These are phyloP conservation scores for Pristionchus maxplancki DNA, from an alignment of 2,888 invertebrate genomes.

Conservation along the genomic window DNA sequence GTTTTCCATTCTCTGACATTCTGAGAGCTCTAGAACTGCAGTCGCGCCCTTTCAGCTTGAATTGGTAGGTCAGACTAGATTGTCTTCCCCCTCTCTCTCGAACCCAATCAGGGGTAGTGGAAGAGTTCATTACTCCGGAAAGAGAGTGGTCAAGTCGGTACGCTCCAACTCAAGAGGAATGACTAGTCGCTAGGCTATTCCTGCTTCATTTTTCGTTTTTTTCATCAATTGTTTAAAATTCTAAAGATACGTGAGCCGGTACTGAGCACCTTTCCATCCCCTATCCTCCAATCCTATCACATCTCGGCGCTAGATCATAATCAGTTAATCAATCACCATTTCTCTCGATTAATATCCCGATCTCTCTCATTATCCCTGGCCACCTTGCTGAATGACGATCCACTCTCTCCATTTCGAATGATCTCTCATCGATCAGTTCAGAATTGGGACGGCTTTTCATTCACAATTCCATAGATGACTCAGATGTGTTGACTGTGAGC, in stretches of 20 bases:
- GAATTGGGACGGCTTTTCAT: background rate
- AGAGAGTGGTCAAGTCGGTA: background rate
- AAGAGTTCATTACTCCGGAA: background rate
- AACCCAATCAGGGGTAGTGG: background rate
- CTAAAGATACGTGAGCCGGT: background rate
- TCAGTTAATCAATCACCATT: slow-evolving; percentile 39
- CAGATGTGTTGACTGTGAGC: background rate
- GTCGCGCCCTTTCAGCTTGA: background rate
- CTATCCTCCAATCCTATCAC: background rate
- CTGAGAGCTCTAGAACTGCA: too few relatives aligned
- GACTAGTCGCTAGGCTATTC: background rate
- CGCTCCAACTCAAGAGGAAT: background rate
- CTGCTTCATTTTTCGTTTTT: background rate
- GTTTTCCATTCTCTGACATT: too few relatives aligned
- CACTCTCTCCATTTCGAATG: too few relatives aligned
- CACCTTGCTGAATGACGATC: too few relatives aligned
- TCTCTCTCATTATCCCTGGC: background rate
- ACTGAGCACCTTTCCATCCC: background rate
- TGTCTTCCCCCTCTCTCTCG: background rate
- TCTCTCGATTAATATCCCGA: background rate
- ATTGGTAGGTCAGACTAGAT: background rate
- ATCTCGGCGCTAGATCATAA: slow-evolving; percentile 30
- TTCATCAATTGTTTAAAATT: background rate
- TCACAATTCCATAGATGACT: background rate
- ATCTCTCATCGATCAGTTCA: too few relatives aligned